Conservation (phyloP, 37 sponge, comb jelly and placozoan genomes). For the Ephydatia muelleri region DNA sequence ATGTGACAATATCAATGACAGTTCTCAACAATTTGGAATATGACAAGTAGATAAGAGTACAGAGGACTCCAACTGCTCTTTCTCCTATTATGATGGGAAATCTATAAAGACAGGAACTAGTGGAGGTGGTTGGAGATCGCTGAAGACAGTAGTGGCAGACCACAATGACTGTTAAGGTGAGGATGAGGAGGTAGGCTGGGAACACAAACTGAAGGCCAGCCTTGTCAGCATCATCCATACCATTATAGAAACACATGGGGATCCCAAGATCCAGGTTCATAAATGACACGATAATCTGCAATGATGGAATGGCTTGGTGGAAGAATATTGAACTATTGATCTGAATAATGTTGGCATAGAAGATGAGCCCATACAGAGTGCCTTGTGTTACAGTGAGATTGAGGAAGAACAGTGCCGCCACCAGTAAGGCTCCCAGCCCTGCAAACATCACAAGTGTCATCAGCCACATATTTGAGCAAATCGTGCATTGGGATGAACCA, state of each 20-base stretch:
- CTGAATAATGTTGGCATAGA: no score
- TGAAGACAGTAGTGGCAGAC: neutral
- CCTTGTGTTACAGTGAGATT: constrained; percentile 10
- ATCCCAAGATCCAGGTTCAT: constrained; percentile 15
- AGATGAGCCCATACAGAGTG: no score
- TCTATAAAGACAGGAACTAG: neutral
- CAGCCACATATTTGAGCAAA: no score
- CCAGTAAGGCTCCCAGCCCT: no score
- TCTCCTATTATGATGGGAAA: no score
- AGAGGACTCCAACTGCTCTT: neutral
- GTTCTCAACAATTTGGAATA: constrained; percentile 22
- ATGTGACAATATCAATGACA: neutral
- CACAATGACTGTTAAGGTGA: constrained; percentile 7
- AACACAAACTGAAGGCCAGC: constrained; percentile 30
- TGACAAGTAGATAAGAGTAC: constrained; percentile 12
- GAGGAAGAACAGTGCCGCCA: constrained; percentile 7
- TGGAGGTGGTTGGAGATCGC: neutral
- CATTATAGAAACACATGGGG: constrained; percentile 37
- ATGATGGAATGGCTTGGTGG: no score
- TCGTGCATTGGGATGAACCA: no score
- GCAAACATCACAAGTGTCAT: no score
- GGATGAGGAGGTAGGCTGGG: constrained; percentile 28
- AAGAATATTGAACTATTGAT: no score
- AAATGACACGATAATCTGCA: constrained; percentile 11
- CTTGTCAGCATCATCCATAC: constrained; percentile 25